These are phyloP conservation scores for Oryctes rhinoceros DNA, from an alignment of 1,140 invertebrate genomes.

Conservation along the genomic window DNA sequence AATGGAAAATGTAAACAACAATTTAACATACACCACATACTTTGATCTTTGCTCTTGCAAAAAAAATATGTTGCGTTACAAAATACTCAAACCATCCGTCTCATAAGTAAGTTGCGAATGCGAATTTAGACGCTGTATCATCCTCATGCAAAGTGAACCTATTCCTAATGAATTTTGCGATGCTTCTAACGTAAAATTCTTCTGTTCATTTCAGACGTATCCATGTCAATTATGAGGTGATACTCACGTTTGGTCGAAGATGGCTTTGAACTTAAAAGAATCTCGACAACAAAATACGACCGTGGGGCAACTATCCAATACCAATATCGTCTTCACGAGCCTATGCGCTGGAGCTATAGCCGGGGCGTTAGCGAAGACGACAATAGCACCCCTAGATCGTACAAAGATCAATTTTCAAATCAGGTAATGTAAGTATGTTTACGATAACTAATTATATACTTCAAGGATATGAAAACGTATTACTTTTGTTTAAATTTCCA, in stretches of 20 bases:
- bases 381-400: slow-evolving; percentile 95
- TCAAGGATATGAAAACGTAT: too few species aligned
- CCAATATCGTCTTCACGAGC: slow-evolving; percentile 72
- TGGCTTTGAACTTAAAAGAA: slow-evolving; percentile 46
- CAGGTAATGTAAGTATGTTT: slow-evolving; percentile 63
- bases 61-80: slow-evolving; percentile 14
- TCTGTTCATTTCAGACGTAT: not conserved
- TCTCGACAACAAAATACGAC: slow-evolving; percentile 8
- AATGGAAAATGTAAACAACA: not conserved
- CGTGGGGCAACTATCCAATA: slow-evolving; percentile 57
- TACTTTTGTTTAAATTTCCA: not conserved
- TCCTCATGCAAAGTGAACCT: not conserved
- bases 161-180: not conserved
- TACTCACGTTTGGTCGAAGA: slow-evolving; percentile 46
- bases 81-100: not conserved
- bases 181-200: not conserved
- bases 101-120: not conserved
- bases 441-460: slow-evolving; percentile 19
- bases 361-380: slow-evolving; percentile 95
- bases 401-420: slow-evolving; percentile 99
- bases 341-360: slow-evolving; percentile 84
- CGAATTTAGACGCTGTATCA: not conserved
- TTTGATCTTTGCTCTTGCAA: slow-evolving; percentile 25
- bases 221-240: slow-evolving; percentile 42
- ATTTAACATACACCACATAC: not conserved